These are phyloP conservation scores for Limanda limanda DNA, from an alignment of 2,113 vertebrate species.

Conservation along the genomic window DNA sequence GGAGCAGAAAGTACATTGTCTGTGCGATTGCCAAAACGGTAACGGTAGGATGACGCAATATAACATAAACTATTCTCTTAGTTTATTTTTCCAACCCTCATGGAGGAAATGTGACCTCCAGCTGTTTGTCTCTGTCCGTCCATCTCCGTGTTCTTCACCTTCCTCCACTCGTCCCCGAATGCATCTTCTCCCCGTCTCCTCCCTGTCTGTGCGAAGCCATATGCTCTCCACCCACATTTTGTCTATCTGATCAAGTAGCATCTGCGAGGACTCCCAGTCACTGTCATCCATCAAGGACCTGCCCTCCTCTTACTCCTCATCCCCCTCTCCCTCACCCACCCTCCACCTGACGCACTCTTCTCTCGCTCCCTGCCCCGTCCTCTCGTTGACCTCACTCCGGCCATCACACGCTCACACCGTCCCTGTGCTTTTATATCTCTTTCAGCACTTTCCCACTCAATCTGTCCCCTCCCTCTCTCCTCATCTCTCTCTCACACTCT, in stretches of 20 bases:
- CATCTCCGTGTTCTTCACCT: slow-evolving; percentile 3
- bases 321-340: background rate
- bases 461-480: background rate
- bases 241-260: slow-evolving; percentile 53
- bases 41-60: background rate
- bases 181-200: slow-evolving; percentile 11
- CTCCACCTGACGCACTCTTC: slow-evolving; percentile 11
- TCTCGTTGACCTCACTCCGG: slow-evolving; percentile 19
- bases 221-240: slow-evolving; percentile 40
- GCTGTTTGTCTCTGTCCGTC: slow-evolving; percentile 2
- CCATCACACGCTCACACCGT: background rate
- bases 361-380: background rate
- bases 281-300: slow-evolving; percentile 55
- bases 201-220: slow-evolving; percentile 14
- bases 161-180: background rate
- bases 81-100: background rate
- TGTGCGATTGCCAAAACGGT: too few relatives aligned
- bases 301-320: slow-evolving; percentile 23
- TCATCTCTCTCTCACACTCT: background rate
- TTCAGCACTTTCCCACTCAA: slow-evolving; percentile 15
- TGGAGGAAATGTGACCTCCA: background rate
- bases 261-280: slow-evolving; percentile 43
- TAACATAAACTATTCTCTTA: background rate
- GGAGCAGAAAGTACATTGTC: background rate
- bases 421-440: background rate